Evolutionary conservation across 2,888 invertebrate species (phyloP).

Genomic region (Andrena praecox): DNA sequence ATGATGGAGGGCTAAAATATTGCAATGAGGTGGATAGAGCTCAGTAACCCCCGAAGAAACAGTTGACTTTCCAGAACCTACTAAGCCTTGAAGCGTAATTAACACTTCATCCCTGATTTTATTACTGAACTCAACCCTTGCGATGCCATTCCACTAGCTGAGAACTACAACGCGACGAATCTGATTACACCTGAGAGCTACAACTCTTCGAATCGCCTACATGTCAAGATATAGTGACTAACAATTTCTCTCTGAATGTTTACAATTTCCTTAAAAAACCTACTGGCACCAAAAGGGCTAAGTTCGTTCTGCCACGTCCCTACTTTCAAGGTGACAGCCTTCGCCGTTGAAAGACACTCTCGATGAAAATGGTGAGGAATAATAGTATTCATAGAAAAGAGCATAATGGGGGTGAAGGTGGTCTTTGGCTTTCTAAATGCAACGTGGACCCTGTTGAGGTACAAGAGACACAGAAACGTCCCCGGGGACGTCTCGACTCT

Average conservation of each 20-base stretch:
- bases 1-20: too few species aligned
- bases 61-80: too few species aligned
- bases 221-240: too few species aligned
- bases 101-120: too few species aligned
- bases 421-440: conserved; percentile 34
- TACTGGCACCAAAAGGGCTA: too few species aligned
- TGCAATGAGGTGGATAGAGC: too few species aligned
- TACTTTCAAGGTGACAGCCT: background rate
- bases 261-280: background rate
- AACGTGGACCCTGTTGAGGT: conserved; percentile 68
- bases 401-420: conserved; percentile 5
- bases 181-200: too few species aligned
- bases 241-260: conserved; percentile 1
- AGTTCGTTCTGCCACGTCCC: background rate
- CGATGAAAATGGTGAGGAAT: conserved; percentile 4
- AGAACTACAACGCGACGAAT: background rate
- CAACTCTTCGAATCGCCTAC: too few species aligned
- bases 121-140: background rate
- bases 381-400: conserved; percentile 23
- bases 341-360: conserved; percentile 23
- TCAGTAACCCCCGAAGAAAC: too few species aligned
- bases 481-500: conserved; percentile 23
- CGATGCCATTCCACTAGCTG: conserved; percentile 22
- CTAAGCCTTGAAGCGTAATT: too few species aligned
- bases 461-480: conserved; percentile 42